Conservation (phyloP, 2,113 vertebrate species). For the Edolisoma coerulescens region DNA sequence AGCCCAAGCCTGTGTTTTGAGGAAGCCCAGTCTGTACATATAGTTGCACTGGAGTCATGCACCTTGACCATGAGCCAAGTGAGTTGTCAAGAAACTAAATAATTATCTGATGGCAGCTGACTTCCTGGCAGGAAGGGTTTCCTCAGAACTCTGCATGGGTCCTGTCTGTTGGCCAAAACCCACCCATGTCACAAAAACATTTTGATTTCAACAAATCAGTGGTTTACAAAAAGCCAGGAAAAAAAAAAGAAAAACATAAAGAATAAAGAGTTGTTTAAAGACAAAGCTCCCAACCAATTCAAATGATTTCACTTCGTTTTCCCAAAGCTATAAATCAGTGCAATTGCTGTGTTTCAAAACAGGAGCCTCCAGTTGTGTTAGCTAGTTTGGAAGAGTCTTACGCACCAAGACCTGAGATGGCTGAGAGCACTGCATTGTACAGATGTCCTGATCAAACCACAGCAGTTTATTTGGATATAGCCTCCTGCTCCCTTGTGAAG, state of each 20-base stretch:
- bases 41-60: neutral
- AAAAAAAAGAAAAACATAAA: neutral
- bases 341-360: constrained; percentile 26
- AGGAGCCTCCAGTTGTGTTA: neutral
- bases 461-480: neutral
- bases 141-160: constrained; percentile 28
- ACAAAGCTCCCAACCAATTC: neutral
- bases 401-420: neutral
- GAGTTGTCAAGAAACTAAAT: constrained; percentile 21
- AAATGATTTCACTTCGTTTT: neutral
- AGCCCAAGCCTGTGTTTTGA: neutral
- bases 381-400: neutral
- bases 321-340: constrained; percentile 19
- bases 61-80: neutral
- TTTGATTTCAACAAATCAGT: constrained; percentile 37
- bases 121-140: constrained; percentile 24
- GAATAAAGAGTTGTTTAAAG: neutral
- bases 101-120: constrained; percentile 36
- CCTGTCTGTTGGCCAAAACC: constrained; percentile 14
- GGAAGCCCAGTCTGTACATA: neutral
- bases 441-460: neutral
- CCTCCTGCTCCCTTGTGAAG: neutral
- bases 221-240: neutral
- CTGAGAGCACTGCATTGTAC: neutral
- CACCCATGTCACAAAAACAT: constrained; percentile 30